Percentiles rank a stretch among this genome's conserved stretches.
phyloP scores from a whole-genome alignment of 1,140 invertebrate genomes.

The Drosophila murphyi region DNA sequence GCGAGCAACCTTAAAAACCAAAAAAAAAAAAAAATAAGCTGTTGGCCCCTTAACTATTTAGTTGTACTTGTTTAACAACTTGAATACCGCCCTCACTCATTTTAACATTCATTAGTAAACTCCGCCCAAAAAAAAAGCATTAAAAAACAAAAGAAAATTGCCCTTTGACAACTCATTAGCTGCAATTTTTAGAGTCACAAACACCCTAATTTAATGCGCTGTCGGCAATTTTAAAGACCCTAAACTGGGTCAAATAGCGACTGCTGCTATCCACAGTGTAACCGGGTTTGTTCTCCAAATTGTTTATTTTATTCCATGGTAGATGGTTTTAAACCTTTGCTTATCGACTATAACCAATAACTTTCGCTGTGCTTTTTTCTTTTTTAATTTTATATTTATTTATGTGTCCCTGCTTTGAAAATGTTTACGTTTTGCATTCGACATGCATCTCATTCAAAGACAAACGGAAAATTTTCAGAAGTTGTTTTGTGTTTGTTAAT shows the following conservation, averaged over 20 bases:
- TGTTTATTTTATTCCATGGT: slow-evolving; percentile 30
- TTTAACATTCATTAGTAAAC: slow-evolving; percentile 44
- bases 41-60: slow-evolving; percentile 13
- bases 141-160: slow-evolving; percentile 54
- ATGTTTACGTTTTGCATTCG: slow-evolving; percentile 37
- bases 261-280: slow-evolving; percentile 29
- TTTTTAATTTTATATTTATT: slow-evolving; percentile 40
- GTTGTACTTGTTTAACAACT: neutral
- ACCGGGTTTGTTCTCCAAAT: slow-evolving; percentile 54
- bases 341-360: slow-evolving; percentile 53
- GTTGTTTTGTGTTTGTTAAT: neutral
- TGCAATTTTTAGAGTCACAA: slow-evolving; percentile 42
- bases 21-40: slow-evolving; percentile 2
- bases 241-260: slow-evolving; percentile 56
- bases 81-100: slow-evolving; percentile 11
- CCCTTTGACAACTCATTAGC: slow-evolving; percentile 63
- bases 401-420: slow-evolving; percentile 15
- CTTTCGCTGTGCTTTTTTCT: slow-evolving; percentile 56
- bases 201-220: slow-evolving; percentile 34
- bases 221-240: slow-evolving; percentile 1
- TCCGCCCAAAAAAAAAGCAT: neutral
- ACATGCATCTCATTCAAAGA: slow-evolving; percentile 1
- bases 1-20: slow-evolving; percentile 38
- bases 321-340: slow-evolving; percentile 50
- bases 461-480: slow-evolving; percentile 8